Conservation (phyloP, 2,888 invertebrate species). For the Steinernema hermaphroditum region DNA sequence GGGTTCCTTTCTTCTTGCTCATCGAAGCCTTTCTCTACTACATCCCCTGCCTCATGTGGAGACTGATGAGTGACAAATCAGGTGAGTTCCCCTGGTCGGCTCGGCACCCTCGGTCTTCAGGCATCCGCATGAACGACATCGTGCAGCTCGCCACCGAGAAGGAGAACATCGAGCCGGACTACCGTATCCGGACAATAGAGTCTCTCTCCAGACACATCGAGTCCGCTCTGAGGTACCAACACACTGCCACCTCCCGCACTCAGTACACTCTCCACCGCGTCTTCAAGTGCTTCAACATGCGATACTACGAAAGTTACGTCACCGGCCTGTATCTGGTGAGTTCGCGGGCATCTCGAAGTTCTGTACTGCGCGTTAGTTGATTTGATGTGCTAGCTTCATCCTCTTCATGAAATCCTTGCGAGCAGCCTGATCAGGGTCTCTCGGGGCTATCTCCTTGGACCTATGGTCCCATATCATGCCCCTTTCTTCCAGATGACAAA, state of each 20-base stretch:
- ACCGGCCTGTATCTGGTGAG: slow-evolving; percentile 66
- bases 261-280: slow-evolving; percentile 66
- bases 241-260: slow-evolving; percentile 64
- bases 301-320: slow-evolving; percentile 66
- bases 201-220: slow-evolving; percentile 65
- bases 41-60: slow-evolving; percentile 70
- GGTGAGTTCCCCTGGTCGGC: slow-evolving; percentile 61
- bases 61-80: slow-evolving; percentile 69
- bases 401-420: too few relatives aligned
- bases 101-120: too few relatives aligned
- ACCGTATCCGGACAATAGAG: slow-evolving; percentile 65
- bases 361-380: not conserved
- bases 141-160: slow-evolving; percentile 67
- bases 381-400: slow-evolving; percentile 11
- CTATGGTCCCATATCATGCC: too few relatives aligned
- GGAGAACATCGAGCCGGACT: slow-evolving; percentile 66
- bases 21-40: slow-evolving; percentile 70
- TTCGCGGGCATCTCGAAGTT: slow-evolving; percentile 3
- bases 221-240: slow-evolving; percentile 65
- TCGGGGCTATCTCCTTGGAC: too few relatives aligned
- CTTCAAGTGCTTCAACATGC: slow-evolving; percentile 66
- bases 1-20: slow-evolving; percentile 66
- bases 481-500: slow-evolving; percentile 62
- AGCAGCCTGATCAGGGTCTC: too few relatives aligned
- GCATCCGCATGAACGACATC: slow-evolving; percentile 65